Conservation (phyloP, 2,888 invertebrate genomes). For the Spilosoma lubricipeda region DNA sequence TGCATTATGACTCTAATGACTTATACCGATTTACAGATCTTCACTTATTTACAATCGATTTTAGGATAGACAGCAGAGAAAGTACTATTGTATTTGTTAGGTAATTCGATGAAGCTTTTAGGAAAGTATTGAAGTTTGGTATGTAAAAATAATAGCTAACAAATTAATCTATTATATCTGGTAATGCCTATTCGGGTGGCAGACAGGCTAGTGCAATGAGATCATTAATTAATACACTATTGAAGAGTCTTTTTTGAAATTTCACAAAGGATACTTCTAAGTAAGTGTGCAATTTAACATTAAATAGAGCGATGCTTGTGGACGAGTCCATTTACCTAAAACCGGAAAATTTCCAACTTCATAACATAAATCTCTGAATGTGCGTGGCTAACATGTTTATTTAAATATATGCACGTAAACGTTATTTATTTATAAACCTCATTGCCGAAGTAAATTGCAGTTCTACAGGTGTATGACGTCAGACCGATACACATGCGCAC, state of each 20-base stretch:
- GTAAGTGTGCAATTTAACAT: not conserved
- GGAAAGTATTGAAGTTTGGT: not conserved
- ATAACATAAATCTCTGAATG: not conserved
- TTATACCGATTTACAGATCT: not conserved
- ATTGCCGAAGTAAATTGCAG: not conserved
- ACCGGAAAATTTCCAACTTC: not conserved
- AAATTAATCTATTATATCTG: not conserved
- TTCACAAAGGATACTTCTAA: not conserved
- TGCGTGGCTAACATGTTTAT: not conserved
- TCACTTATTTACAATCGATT: slow-evolving; percentile 1
- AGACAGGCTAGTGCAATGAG: too few relatives aligned
- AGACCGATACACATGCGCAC: slow-evolving; percentile 19
- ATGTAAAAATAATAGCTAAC: not conserved
- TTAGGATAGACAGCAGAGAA: not conserved
- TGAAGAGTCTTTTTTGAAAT: not conserved
- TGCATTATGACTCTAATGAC: not conserved
- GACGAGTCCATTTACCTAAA: not conserved
- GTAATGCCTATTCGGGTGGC: not conserved
- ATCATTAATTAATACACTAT: too few relatives aligned
- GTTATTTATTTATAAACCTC: slow-evolving; percentile 1
- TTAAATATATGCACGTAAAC: slow-evolving; percentile 8
- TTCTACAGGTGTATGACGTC: slow-evolving; percentile 25
- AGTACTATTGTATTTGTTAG: not conserved
- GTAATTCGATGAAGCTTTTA: not conserved
- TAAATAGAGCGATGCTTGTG: not conserved